These are phyloP conservation scores for Tragelaphus scriptus DNA, from an alignment of 2,113 vertebrate species.

Conservation along the genomic window DNA sequence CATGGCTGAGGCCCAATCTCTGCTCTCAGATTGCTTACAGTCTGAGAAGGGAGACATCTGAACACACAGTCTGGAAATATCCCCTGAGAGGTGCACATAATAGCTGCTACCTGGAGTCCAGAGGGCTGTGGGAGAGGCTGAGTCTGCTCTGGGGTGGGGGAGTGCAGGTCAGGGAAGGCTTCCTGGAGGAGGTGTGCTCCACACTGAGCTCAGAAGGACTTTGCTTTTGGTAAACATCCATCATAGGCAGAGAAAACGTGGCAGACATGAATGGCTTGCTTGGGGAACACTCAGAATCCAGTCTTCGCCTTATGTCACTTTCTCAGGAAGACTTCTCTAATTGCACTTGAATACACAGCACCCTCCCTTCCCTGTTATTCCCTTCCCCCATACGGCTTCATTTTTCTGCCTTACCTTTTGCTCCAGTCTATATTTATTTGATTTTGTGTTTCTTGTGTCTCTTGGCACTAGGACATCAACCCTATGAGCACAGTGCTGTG, in stretches of 20 bases:
- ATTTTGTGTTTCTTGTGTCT: neutral
- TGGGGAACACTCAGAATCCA: neutral
- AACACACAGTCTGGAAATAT: neutral
- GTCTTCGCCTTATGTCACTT: neutral
- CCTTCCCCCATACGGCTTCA: neutral
- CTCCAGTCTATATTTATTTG: neutral
- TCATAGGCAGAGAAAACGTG: neutral
- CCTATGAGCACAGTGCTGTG: neutral
- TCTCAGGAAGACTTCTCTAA: neutral
- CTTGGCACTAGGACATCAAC: neutral
- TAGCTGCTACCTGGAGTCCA: neutral
- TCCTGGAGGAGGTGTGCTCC: neutral
- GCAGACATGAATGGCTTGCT: neutral
- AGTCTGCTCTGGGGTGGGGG: neutral
- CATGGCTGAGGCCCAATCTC: accelerated
- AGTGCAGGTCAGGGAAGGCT: neutral
- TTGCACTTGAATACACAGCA: no score
- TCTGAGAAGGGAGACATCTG: neutral
- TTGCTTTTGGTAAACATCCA: neutral
- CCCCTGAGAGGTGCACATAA: neutral
- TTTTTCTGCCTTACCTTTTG: neutral
- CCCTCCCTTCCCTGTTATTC: neutral
- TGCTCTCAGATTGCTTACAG: neutral
- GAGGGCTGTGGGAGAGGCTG: no score
- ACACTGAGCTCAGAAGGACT: neutral